phyloP scores from a whole-genome alignment of 2,113 vertebrate genomes.

The Scalopus aquaticus region DNA sequence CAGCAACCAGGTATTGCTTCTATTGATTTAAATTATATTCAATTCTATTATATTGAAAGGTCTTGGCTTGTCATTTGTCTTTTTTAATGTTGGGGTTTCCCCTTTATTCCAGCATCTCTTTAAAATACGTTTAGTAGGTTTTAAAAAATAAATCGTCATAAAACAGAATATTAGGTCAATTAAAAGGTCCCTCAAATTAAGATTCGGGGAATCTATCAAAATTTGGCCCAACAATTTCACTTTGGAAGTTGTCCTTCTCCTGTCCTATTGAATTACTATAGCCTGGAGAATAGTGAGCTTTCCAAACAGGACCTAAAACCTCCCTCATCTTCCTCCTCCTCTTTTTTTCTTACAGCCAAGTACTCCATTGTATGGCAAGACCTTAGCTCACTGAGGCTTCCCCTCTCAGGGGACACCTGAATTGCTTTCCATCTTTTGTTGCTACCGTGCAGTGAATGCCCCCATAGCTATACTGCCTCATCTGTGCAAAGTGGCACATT shows the following conservation, averaged over 20 bases:
- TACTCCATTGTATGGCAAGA: not conserved
- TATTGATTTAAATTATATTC: not conserved
- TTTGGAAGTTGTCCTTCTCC: not conserved
- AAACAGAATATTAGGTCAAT: not conserved
- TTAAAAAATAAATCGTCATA: not conserved
- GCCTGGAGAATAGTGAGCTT: not conserved
- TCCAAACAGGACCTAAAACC: not conserved
- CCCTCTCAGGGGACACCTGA: not conserved
- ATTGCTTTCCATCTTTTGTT: not conserved
- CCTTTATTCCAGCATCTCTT: not conserved
- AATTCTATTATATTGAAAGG: not conserved
- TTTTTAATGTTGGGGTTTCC: not conserved
- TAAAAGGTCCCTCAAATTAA: not conserved
- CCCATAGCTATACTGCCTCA: rapidly evolving
- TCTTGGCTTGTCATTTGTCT: not conserved
- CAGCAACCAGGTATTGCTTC: not conserved
- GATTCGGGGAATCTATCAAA: not conserved
- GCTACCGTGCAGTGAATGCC: not conserved
- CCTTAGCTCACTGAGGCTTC: not conserved
- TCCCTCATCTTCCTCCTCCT: not conserved
- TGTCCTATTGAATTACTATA: not conserved
- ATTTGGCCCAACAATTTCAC: not conserved
- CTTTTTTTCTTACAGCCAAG: not conserved
- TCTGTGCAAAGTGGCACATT: not conserved
- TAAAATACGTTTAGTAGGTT: not conserved